Evolutionary conservation across 2,113 vertebrate species (phyloP).

Genomic region (Dasyprocta punctata): DNA sequence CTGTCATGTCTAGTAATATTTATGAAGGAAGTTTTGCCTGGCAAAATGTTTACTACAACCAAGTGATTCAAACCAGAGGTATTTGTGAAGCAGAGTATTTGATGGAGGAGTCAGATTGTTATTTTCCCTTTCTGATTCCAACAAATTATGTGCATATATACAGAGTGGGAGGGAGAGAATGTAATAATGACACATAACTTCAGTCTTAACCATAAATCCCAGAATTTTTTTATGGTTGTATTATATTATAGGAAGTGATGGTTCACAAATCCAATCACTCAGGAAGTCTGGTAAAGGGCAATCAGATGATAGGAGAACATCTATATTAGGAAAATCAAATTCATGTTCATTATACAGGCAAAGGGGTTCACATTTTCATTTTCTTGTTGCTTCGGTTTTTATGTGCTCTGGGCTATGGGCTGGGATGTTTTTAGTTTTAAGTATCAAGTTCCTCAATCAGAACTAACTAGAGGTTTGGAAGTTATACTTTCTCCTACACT

Average conservation of each 20-base stretch:
- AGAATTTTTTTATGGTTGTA: conserved; percentile 5
- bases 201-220: neutral
- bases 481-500: neutral
- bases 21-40: conserved; percentile 65
- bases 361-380: conserved; percentile 18
- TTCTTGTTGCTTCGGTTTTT: conserved; percentile 19
- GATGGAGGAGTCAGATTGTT: conserved; percentile 11
- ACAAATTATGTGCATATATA: conserved; percentile 4
- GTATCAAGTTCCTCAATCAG: conserved; percentile 27
- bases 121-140: neutral
- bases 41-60: conserved; percentile 59
- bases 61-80: conserved; percentile 33
- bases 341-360: conserved; percentile 43
- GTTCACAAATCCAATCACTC: conserved; percentile 36
- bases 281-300: conserved; percentile 28
- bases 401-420: neutral
- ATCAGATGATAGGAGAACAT: conserved; percentile 4
- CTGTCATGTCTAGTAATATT: conserved; percentile 59
- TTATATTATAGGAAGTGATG: conserved; percentile 34
- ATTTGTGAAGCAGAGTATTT: neutral
- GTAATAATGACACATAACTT: neutral
- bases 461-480: conserved; percentile 38
- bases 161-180: neutral
- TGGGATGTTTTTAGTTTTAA: conserved; percentile 24
- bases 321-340: conserved; percentile 55